Percentiles rank a stretch among this genome's conserved stretches.
phyloP scores from a whole-genome alignment of 2,888 invertebrate genomes.

The Netelia inedita region DNA sequence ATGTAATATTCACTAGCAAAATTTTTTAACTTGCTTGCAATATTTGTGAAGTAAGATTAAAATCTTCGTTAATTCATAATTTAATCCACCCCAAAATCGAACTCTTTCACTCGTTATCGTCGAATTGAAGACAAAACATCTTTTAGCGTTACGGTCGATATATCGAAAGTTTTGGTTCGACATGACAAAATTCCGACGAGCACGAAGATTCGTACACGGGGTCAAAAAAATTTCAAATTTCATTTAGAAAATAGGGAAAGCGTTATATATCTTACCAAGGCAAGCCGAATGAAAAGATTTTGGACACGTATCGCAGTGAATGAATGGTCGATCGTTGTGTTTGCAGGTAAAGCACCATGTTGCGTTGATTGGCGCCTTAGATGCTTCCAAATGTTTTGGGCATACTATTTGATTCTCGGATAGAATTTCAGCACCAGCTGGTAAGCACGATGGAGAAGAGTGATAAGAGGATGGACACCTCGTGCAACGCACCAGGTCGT shows the following conservation, averaged over 20 bases:
- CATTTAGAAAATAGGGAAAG: neutral
- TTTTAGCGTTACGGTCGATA: too few relatives aligned
- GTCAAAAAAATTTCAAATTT: too few relatives aligned
- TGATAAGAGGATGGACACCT: conserved; percentile 97
- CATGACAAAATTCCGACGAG: too few relatives aligned
- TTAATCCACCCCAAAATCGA: too few relatives aligned
- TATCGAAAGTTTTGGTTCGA: too few relatives aligned
- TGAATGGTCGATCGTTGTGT: conserved; percentile 91
- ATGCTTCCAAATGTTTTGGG: conserved; percentile 89
- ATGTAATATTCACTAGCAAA: too few relatives aligned
- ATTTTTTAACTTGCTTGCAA: too few relatives aligned
- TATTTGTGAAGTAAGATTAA: too few relatives aligned
- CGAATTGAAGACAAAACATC: too few relatives aligned
- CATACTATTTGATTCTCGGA: conserved; percentile 93
- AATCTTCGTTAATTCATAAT: too few relatives aligned
- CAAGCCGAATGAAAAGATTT: conserved; percentile 96
- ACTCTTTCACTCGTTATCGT: too few relatives aligned
- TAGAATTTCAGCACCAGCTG: conserved; percentile 93
- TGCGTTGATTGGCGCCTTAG: conserved; percentile 91
- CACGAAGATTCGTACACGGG: too few relatives aligned
- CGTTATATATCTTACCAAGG: conserved; percentile 83
- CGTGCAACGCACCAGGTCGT: conserved; percentile 91
- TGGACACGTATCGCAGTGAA: conserved; percentile 97
- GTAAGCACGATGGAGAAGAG: conserved; percentile 92
- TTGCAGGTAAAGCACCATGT: conserved; percentile 98